Percentiles rank a stretch among this genome's conserved stretches.
These are phyloP conservation scores for Samia ricini DNA, from an alignment of 1,140 invertebrate species.

Conservation along the genomic window DNA sequence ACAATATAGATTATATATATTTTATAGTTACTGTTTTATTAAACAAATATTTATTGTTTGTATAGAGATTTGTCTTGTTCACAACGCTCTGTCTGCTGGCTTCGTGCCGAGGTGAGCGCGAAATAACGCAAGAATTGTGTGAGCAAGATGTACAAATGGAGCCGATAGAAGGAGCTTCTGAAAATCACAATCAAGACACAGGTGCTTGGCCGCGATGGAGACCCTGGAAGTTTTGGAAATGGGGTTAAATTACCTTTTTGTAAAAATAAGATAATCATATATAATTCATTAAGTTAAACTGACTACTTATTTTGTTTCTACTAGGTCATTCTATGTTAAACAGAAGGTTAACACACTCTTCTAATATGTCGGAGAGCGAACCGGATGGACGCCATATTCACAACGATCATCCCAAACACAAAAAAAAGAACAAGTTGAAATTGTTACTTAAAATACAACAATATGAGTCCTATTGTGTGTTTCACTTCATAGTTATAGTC, in stretches of 20 bases:
- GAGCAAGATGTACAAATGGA: conserved; percentile 26
- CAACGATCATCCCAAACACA: conserved; percentile 26
- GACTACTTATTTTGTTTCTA: conserved; percentile 22
- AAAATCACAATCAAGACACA: conserved; percentile 26
- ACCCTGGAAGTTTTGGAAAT: conserved; percentile 36
- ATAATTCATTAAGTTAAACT: conserved; percentile 8
- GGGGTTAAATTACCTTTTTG: conserved; percentile 34
- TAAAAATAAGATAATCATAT: neutral
- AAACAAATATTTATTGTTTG: neutral
- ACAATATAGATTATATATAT: no score
- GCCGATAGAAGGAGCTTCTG: conserved; percentile 9
- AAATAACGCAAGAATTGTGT: conserved; percentile 9
- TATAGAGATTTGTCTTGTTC: conserved; percentile 18
- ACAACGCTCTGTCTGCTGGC: conserved; percentile 25
- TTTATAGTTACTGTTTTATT: conserved; percentile 4
- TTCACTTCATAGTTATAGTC: neutral
- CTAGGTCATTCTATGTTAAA: conserved; percentile 46
- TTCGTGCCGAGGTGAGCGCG: conserved; percentile 25
- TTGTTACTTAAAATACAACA: conserved; percentile 53
- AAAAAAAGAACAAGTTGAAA: conserved; percentile 54
- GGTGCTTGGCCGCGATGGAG: conserved; percentile 35
- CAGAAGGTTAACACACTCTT: conserved; percentile 36
- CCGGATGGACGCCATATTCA: conserved; percentile 25
- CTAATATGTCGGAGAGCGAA: conserved; percentile 31
- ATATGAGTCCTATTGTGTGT: conserved; percentile 31